Evolutionary conservation across 2,888 invertebrate species (phyloP), one percentile per base, ranked within the genome.

Genomic region (Phanerotoma sp.): DNA sequence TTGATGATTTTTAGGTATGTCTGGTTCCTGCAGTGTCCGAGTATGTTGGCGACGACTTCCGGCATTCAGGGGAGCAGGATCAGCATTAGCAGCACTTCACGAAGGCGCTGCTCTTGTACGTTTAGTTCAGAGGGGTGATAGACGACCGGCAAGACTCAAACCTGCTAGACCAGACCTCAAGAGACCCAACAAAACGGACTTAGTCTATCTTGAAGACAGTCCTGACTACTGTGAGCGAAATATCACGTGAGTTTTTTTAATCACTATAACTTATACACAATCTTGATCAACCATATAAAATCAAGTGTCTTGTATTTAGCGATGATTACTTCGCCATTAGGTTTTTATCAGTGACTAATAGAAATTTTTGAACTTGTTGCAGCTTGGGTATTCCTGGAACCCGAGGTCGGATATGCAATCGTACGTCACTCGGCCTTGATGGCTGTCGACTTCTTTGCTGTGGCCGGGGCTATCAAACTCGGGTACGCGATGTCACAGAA

Each of bases 191-290:
- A 91, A 91, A 77, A 89, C 89, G n/a, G 95, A 95, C 77, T 80
- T 95, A 65, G 92, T 95, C 13, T 95, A 88, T 74, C 79, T 95
- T 66, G 91, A 93, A 70, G 91, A 93, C 69, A 94, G 94, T 15
- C 94, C 94, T 0, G 92, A 94, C 77, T 95, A 93, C 74, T 95
- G 95, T 75, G 91, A 93, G 77, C 84, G 85, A 54, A 91, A 94
- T 78, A 84, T 88, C 58, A 87, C 88, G 88, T 92, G 79, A 83
- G 86, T 82, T 7, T 42, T n/a, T n/a, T n/a, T n/a, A n/a, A n/a
- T n/a, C n/a, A n/a, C n/a, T n/a, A n/a, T n/a, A n/a, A n/a, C n/a
- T n/a, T n/a, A n/a, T n/a, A n/a, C n/a, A n/a, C n/a, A n/a, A n/a
- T n/a, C n/a, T n/a, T n/a, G n/a, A n/a, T n/a, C n/a, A n/a, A n/a